phyloP scores from a whole-genome alignment of 1,140 invertebrate genomes.

The Anastrepha obliqua region DNA sequence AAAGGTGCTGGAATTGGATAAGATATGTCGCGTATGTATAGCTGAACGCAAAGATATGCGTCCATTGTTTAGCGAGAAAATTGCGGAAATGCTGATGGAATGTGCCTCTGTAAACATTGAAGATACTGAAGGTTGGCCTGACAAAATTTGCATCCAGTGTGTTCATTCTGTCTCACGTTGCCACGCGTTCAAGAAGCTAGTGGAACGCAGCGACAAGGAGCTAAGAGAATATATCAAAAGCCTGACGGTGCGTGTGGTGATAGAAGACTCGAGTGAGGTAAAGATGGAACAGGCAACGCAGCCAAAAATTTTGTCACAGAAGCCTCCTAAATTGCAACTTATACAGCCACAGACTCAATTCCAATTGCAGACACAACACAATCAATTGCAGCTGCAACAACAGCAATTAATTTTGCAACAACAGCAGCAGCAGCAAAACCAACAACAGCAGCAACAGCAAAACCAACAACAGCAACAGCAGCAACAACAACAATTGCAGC shows the following conservation, averaged over 20 bases:
- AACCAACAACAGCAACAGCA: conserved; percentile 1
- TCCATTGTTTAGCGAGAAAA: conserved; percentile 78
- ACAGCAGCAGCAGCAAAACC: conserved; percentile 58
- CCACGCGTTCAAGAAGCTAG: conserved; percentile 77
- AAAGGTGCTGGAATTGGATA: conserved; percentile 75
- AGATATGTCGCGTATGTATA: conserved; percentile 79
- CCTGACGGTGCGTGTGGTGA: conserved; percentile 64
- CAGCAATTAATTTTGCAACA: conserved; percentile 54
- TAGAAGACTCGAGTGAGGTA: conserved; percentile 57
- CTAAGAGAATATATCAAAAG: conserved; percentile 74
- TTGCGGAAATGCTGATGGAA: conserved; percentile 79
- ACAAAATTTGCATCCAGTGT: conserved; percentile 78
- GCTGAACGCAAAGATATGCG: conserved; percentile 79
- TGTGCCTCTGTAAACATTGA: conserved; percentile 78
- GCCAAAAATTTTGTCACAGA: conserved; percentile 27
- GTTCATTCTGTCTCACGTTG: conserved; percentile 78
- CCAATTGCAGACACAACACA: conserved; percentile 60
- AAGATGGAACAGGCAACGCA: conserved; percentile 25
- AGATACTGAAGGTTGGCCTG: conserved; percentile 76
- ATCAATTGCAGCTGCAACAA: conserved; percentile 61
- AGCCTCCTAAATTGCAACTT: conserved; percentile 19
- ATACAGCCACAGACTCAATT: conserved; percentile 60
- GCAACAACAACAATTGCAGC: conserved; percentile 54
- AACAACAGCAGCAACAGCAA: conserved; percentile 58
- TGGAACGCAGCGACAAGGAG: conserved; percentile 77